Conservation (phyloP, 2,113 vertebrate species). For the Ictalurus punctatus region DNA sequence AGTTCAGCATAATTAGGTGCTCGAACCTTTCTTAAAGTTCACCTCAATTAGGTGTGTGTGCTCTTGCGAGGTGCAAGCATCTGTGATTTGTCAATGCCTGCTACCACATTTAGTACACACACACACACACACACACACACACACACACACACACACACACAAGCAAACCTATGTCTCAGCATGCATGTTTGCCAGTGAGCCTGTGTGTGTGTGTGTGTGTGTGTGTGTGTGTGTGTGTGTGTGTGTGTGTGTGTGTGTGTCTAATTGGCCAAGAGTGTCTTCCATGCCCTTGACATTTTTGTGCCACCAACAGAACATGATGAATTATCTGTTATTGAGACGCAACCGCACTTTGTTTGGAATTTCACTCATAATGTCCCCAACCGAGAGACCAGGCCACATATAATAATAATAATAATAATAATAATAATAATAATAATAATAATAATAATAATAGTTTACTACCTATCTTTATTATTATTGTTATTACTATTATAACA, state of each 20-base stretch:
- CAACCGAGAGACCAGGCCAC: background rate
- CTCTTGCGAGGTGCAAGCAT: constrained; percentile 71
- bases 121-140: constrained; percentile 38
- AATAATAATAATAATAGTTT: too few species aligned
- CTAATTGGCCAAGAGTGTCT: constrained; percentile 62
- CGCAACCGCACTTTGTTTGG: background rate
- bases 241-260: constrained; percentile 60
- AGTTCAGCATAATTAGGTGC: constrained; percentile 89
- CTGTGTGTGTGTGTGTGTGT: constrained; percentile 49
- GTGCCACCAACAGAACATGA: constrained; percentile 37
- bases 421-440: too few species aligned
- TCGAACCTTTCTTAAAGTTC: constrained; percentile 83
- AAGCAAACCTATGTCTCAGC: background rate
- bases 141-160: too few species aligned
- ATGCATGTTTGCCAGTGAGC: background rate
- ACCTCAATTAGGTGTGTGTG: constrained; percentile 88
- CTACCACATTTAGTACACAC: constrained; percentile 56
- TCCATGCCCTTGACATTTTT: constrained; percentile 73
- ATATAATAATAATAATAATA: too few species aligned
- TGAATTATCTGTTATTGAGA: constrained; percentile 66
- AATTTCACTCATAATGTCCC: constrained; percentile 3
- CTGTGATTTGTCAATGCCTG: constrained; percentile 75
- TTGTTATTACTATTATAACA: background rate
- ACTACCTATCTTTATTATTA: background rate
- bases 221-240: constrained; percentile 42